Percentiles rank a stretch among this genome's conserved stretches.
Evolutionary conservation across 2,888 invertebrate species (phyloP).

Genomic region (Drosophila anceps): DNA sequence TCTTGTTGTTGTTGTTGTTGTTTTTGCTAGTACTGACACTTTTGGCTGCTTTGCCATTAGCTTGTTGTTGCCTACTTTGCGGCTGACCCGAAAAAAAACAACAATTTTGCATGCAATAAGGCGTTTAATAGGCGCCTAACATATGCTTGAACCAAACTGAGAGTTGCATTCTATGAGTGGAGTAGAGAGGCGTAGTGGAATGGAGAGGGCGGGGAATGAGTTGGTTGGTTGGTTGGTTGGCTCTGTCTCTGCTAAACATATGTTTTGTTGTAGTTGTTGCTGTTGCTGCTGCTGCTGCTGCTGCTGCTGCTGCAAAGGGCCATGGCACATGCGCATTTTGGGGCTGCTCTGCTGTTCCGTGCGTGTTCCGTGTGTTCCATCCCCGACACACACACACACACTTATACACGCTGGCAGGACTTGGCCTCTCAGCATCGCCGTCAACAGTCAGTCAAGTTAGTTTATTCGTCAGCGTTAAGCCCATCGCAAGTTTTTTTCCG

Average conservation of each 20-base stretch:
- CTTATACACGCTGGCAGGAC: constrained; percentile 11
- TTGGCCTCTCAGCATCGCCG: constrained; percentile 55
- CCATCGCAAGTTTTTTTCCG: constrained; percentile 54
- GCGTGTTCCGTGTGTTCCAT: constrained; percentile 27
- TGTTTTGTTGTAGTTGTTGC: constrained; percentile 62
- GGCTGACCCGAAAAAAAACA: constrained; percentile 9
- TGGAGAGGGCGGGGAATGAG: not conserved
- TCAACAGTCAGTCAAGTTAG: constrained; percentile 43
- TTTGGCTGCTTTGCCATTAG: constrained; percentile 4
- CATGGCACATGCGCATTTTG: constrained; percentile 50
- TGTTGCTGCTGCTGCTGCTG: constrained; percentile 22
- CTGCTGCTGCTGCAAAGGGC: constrained; percentile 18
- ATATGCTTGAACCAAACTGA: constrained; percentile 20
- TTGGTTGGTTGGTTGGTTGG: not conserved
- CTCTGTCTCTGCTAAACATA: constrained; percentile 35
- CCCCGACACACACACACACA: constrained; percentile 24
- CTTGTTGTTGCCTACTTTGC: constrained; percentile 40
- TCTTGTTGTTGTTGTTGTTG: constrained; percentile 4
- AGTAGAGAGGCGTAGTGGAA: no score
- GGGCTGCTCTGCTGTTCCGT: constrained; percentile 20
- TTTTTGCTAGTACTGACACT: constrained; percentile 6
- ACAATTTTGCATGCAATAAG: constrained; percentile 3
- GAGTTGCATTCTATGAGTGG: constrained; percentile 32
- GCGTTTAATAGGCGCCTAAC: constrained; percentile 4
- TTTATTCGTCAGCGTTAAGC: constrained; percentile 63